Evolutionary conservation across 2,113 vertebrate genomes (phyloP).

Genomic region (Malurus melanocephalus): DNA sequence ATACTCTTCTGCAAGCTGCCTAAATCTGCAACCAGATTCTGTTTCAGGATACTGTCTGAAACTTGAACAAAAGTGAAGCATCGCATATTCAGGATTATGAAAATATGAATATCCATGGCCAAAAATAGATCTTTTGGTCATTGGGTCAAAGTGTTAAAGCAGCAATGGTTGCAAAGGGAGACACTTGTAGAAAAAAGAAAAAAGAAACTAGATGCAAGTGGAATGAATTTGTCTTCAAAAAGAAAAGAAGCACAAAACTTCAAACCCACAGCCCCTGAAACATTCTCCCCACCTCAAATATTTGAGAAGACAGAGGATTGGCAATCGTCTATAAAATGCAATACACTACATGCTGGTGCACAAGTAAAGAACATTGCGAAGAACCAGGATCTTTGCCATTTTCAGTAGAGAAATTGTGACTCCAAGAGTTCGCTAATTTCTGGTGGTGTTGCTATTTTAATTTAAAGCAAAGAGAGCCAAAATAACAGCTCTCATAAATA

Average conservation of each 20-base stretch:
- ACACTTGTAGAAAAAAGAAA: not conserved
- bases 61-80: not conserved
- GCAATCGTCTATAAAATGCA: not conserved
- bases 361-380: not conserved
- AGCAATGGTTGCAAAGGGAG: not conserved
- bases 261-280: not conserved
- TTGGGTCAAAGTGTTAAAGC: not conserved
- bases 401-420: not conserved
- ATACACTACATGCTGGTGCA: not conserved
- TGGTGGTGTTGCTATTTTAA: not conserved
- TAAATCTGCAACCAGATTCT: not conserved
- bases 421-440: not conserved
- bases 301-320: not conserved
- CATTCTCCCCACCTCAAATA: fast-evolving
- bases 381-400: not conserved
- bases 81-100: not conserved
- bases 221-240: not conserved
- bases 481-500: not conserved
- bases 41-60: not conserved
- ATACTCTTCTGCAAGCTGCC: not conserved
- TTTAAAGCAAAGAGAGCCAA: not conserved
- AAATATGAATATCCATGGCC: not conserved
- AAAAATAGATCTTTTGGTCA: not conserved
- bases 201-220: not conserved
- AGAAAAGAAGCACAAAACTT: not conserved